Conservation (phyloP, 2,888 invertebrate genomes). For the Apamea anceps region DNA sequence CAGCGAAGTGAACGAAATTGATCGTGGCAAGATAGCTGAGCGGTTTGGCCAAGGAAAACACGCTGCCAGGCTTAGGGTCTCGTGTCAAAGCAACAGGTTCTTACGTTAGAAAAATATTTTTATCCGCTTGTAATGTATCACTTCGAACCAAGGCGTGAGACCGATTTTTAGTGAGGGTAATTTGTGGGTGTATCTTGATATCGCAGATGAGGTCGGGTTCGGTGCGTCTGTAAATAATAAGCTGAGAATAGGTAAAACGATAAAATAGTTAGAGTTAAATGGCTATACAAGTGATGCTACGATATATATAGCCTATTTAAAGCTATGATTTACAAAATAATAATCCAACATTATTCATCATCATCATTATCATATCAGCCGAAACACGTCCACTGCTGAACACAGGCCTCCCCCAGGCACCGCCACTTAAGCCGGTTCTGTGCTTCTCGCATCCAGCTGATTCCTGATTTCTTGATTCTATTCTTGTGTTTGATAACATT, state of each 20-base stretch:
- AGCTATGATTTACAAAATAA: neutral
- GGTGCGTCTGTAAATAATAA: neutral
- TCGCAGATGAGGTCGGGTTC: constrained; percentile 72
- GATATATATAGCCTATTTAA: neutral
- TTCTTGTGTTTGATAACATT: neutral
- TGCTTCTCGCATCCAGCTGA: neutral
- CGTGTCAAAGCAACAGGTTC: constrained; percentile 86
- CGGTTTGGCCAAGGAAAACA: constrained; percentile 70
- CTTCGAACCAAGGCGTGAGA: constrained; percentile 73
- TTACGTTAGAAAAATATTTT: constrained; percentile 85
- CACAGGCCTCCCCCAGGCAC: neutral
- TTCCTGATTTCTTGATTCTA: neutral
- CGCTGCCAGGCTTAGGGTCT: constrained; percentile 72
- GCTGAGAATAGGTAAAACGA: neutral
- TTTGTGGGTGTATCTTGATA: constrained; percentile 73
- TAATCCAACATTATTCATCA: neutral
- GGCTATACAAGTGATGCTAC: neutral
- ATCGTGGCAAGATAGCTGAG: constrained; percentile 66
- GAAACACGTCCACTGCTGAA: neutral
- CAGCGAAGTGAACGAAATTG: constrained; percentile 65
- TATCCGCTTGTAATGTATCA: constrained; percentile 86
- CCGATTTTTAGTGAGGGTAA: constrained; percentile 77
- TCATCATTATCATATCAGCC: neutral
- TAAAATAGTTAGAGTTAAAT: neutral
- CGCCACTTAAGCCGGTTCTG: neutral